phyloP scores from a whole-genome alignment of 2,888 invertebrate genomes.

The Limnephilus lunatus region DNA sequence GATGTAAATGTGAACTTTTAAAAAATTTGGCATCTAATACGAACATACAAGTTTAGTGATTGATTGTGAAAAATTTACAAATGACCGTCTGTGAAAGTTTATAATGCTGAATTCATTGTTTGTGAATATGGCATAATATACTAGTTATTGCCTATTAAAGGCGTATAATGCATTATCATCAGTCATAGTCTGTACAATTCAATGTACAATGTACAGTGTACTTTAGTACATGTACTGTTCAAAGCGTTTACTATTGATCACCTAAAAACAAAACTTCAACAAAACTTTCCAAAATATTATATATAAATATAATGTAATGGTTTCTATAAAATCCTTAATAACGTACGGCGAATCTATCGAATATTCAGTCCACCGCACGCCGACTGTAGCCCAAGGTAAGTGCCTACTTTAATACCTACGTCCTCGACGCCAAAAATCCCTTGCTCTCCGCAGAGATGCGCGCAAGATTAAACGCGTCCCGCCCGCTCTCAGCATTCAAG shows the following conservation, averaged over 20 bases:
- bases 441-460: conserved; percentile 45
- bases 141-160: too few relatives aligned
- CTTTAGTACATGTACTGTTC: too few relatives aligned
- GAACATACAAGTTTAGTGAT: neutral
- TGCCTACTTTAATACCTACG: neutral
- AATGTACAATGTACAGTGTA: too few relatives aligned
- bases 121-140: too few relatives aligned
- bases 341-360: neutral
- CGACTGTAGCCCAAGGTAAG: neutral
- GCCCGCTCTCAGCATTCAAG: conserved; percentile 47
- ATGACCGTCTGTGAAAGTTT: neutral
- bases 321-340: neutral
- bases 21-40: too few relatives aligned
- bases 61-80: neutral
- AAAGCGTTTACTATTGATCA: too few relatives aligned
- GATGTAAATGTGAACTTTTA: too few relatives aligned
- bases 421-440: conserved; percentile 45
- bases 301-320: neutral
- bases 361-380: neutral
- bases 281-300: neutral
- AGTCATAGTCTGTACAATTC: too few relatives aligned
- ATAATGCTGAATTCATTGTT: too few relatives aligned
- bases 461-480: conserved; percentile 60
- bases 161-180: too few relatives aligned
- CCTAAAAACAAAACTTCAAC: neutral